Evolutionary conservation across 2,797 vertebrate genomes (phyloP).

Genomic region (Kryptolebias ocellatus): DNA sequence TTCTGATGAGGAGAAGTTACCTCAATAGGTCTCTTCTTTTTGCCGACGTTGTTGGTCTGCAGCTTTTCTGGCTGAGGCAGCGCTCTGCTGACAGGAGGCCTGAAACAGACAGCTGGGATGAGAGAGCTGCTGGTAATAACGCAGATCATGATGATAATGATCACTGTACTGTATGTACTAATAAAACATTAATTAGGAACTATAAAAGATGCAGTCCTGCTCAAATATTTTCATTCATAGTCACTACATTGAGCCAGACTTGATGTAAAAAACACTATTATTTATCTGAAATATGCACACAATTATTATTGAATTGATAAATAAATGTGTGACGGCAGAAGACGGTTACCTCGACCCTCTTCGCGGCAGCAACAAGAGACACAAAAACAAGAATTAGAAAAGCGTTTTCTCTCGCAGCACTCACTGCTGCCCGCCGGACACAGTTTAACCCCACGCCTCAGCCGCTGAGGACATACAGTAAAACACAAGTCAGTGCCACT

Average conservation of each 20-base stretch:
- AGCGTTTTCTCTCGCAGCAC: conserved; percentile 36
- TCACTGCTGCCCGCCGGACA: conserved; percentile 53
- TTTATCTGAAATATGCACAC: neutral
- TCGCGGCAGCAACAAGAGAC: conserved; percentile 86
- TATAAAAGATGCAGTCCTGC: conserved; percentile 1
- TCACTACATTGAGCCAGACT: too few species aligned
- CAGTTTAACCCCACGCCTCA: conserved; percentile 59
- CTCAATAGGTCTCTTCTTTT: conserved; percentile 98
- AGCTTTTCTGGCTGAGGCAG: conserved; percentile 96
- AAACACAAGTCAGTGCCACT: conserved; percentile 61
- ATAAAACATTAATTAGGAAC: neutral
- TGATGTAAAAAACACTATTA: neutral
- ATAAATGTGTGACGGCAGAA: neutral
- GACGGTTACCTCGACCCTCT: conserved; percentile 96
- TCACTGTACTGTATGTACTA: neutral
- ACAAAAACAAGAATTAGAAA: conserved; percentile 68
- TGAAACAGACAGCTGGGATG: conserved; percentile 86
- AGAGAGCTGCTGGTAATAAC: conserved; percentile 63
- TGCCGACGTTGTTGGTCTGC: conserved; percentile 97
- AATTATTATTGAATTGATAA: neutral
- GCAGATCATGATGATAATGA: conserved; percentile 9
- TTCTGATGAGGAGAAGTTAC: conserved; percentile 62
- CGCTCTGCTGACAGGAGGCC: conserved; percentile 98
- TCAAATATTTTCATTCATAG: neutral
- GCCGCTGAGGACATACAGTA: conserved; percentile 66